Evolutionary conservation across 2,888 invertebrate genomes (phyloP).

Genomic region (Fragum whitleyi): DNA sequence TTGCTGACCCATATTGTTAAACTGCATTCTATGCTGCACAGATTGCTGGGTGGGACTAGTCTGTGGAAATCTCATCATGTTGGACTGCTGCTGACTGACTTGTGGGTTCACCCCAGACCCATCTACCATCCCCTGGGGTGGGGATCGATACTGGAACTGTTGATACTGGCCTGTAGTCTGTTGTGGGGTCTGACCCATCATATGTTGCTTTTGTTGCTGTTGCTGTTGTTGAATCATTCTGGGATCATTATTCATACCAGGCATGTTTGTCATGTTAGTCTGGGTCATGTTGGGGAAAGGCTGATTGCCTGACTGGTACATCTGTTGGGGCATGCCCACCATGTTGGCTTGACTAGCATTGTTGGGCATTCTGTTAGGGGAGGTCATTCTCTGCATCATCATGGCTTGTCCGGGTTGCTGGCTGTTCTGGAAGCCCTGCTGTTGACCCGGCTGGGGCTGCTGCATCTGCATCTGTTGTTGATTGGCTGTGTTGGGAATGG

Average conservation of each 20-base stretch:
- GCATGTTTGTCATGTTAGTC: background rate
- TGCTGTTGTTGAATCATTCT: conserved; percentile 58
- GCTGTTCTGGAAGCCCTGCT: conserved; percentile 19
- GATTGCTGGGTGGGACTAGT: conserved; percentile 72
- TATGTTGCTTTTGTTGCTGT: conserved; percentile 60
- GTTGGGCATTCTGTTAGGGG: conserved; percentile 54
- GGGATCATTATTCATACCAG: conserved; percentile 44
- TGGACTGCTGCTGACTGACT: conserved; percentile 55
- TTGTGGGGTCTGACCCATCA: conserved; percentile 48
- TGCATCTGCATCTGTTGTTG: conserved; percentile 62
- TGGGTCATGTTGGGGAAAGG: conserved; percentile 32
- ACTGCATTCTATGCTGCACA: conserved; percentile 57
- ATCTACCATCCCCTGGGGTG: conserved; percentile 48
- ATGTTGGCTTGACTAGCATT: conserved; percentile 36
- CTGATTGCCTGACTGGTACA: conserved; percentile 46
- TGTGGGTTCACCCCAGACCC: conserved; percentile 34
- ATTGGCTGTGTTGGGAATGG: conserved; percentile 59
- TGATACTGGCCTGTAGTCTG: conserved; percentile 51
- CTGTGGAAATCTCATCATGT: conserved; percentile 71
- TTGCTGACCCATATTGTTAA: conserved; percentile 52
- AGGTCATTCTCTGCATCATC: conserved; percentile 71
- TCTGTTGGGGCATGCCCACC: conserved; percentile 42
- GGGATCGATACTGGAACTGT: conserved; percentile 39
- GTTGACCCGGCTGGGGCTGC: conserved; percentile 57
- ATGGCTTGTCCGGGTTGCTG: conserved; percentile 55